Conservation (phyloP, 2,888 invertebrate genomes). For the Amphipyra tragopoginis region DNA sequence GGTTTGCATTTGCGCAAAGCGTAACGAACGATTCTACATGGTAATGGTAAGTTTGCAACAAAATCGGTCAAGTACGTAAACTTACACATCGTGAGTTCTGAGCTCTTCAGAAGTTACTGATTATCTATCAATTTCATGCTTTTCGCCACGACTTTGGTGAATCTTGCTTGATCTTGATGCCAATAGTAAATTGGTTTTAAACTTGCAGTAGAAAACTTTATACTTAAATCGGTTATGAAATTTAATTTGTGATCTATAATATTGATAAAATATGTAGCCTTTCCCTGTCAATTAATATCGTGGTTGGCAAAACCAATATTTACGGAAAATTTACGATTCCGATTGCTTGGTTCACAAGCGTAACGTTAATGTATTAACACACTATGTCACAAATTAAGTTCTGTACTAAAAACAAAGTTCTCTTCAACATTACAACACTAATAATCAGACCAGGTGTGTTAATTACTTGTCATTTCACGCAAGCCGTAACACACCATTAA, state of each 20-base stretch:
- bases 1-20: slow-evolving; percentile 43
- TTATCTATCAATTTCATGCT: slow-evolving; percentile 4
- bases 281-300: too few species aligned
- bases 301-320: too few species aligned
- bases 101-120: slow-evolving; percentile 7
- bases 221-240: too few species aligned
- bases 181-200: too few species aligned
- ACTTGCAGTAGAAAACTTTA: too few species aligned
- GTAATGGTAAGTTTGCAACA: slow-evolving; percentile 35
- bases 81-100: slow-evolving; percentile 36
- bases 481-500: slow-evolving; percentile 22
- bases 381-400: slow-evolving; percentile 3
- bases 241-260: too few species aligned
- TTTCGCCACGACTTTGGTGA: neutral
- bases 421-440: slow-evolving; percentile 19
- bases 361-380: neutral
- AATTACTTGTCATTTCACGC: slow-evolving; percentile 35
- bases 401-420: slow-evolving; percentile 13
- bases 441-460: slow-evolving; percentile 21
- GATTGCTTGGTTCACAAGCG: neutral
- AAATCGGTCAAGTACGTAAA: slow-evolving; percentile 54
- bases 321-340: too few species aligned
- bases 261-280: too few species aligned
- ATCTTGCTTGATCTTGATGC: too few species aligned
- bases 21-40: slow-evolving; percentile 38